These are phyloP conservation scores for Oreocharis arfaki DNA, from an alignment of 2,113 vertebrate species.

Conservation along the genomic window DNA sequence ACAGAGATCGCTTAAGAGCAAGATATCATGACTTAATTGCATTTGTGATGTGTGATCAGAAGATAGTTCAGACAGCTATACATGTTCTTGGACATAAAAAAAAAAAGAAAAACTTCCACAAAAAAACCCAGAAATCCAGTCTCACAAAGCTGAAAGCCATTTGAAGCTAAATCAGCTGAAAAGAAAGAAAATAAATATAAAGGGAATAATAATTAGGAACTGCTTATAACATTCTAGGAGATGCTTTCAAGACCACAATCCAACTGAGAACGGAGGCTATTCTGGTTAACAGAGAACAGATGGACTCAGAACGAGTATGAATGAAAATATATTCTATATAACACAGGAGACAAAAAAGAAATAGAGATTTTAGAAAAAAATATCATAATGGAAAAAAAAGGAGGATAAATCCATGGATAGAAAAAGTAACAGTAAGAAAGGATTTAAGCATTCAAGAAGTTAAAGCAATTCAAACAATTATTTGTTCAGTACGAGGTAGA, in stretches of 20 bases:
- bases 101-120: background rate
- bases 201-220: background rate
- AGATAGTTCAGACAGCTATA: background rate
- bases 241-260: slow-evolving; percentile 6
- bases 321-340: background rate
- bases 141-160: background rate
- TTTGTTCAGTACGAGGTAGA: background rate
- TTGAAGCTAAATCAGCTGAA: background rate
- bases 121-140: background rate
- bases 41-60: background rate
- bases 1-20: background rate
- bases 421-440: background rate
- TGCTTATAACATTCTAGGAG: background rate
- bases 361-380: background rate
- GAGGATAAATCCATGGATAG: background rate
- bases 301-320: background rate
- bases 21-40: background rate
- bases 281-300: slow-evolving; percentile 26
- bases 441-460: background rate
- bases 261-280: background rate
- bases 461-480: background rate
- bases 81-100: background rate
- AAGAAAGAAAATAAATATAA: slow-evolving; percentile 25
- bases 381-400: background rate
- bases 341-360: background rate